These are phyloP conservation scores for Geophilus truncorum DNA, from an alignment of 2,888 invertebrate genomes.

Conservation along the genomic window DNA sequence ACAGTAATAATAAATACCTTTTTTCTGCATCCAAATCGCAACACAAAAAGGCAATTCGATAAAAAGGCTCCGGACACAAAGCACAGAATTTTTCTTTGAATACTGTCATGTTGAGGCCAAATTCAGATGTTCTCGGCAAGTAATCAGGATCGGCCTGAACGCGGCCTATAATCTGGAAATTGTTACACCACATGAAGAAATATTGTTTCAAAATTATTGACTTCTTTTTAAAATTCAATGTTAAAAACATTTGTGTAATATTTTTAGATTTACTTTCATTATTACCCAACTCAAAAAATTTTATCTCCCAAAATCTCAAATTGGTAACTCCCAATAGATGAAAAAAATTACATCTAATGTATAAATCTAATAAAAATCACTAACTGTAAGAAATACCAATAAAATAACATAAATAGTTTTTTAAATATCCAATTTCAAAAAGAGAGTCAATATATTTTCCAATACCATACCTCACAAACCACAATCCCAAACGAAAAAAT, in stretches of 20 bases:
- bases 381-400: too few species aligned
- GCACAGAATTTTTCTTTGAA: slow-evolving; percentile 81
- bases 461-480: slow-evolving; percentile 77
- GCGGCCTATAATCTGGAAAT: slow-evolving; percentile 79
- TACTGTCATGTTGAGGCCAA: slow-evolving; percentile 79
- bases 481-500: slow-evolving; percentile 94
- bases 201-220: too few species aligned
- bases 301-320: too few species aligned
- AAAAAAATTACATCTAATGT: too few species aligned
- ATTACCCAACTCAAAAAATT: too few species aligned
- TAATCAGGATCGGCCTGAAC: slow-evolving; percentile 93
- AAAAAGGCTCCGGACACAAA: slow-evolving; percentile 79
- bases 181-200: too few species aligned
- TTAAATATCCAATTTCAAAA: neutral
- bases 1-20: too few species aligned
- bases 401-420: neutral
- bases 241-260: too few species aligned
- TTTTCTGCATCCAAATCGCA: slow-evolving; percentile 85
- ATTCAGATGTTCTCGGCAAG: slow-evolving; percentile 83
- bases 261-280: too few species aligned
- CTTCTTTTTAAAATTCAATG: neutral
- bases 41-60: slow-evolving; percentile 80
- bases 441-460: too few species aligned
- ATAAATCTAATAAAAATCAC: too few species aligned
- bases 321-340: too few species aligned